A percentile compares a stretch with the other conserved stretches of the same genome.
phyloP scores from a whole-genome alignment of 1,140 invertebrate species.

The Thalassaphorura encarpata region DNA sequence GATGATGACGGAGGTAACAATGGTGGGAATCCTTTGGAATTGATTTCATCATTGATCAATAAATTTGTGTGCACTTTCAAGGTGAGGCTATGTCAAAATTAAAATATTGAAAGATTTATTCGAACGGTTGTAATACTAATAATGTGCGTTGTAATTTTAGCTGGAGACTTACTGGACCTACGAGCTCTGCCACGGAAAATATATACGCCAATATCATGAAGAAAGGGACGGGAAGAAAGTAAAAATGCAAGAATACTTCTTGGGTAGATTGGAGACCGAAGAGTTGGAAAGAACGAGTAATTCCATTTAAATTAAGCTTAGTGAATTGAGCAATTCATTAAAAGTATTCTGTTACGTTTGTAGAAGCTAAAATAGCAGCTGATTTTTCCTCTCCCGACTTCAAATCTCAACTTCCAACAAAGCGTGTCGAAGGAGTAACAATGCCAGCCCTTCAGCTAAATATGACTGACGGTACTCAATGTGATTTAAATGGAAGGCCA shows the following conservation, averaged over 20 bases:
- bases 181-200: constrained; percentile 85
- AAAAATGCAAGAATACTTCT: constrained; percentile 67
- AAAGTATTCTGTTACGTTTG: not conserved
- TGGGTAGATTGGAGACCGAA: constrained; percentile 59
- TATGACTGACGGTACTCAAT: constrained; percentile 62
- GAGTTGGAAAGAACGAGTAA: constrained; percentile 42
- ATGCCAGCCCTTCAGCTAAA: constrained; percentile 70
- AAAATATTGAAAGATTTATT: too few relatives aligned
- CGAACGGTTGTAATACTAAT: too few relatives aligned
- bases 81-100: constrained; percentile 42
- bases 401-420: constrained; percentile 40
- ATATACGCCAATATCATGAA: constrained; percentile 89
- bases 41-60: constrained; percentile 63
- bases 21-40: constrained; percentile 60
- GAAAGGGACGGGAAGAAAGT: constrained; percentile 76
- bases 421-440: constrained; percentile 73
- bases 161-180: constrained; percentile 96
- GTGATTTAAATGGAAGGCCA: constrained; percentile 77
- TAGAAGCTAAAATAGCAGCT: constrained; percentile 24
- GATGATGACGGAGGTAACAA: constrained; percentile 37
- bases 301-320: constrained; percentile 4
- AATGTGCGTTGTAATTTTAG: constrained; percentile 40
- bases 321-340: not conserved
- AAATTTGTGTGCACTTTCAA: constrained; percentile 68
- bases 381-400: constrained; percentile 20